A percentile compares a stretch with the other conserved stretches of the same genome.
Conservation (phyloP, 2,888 invertebrate genomes). For the Helicoverpa assulta region DNA sequence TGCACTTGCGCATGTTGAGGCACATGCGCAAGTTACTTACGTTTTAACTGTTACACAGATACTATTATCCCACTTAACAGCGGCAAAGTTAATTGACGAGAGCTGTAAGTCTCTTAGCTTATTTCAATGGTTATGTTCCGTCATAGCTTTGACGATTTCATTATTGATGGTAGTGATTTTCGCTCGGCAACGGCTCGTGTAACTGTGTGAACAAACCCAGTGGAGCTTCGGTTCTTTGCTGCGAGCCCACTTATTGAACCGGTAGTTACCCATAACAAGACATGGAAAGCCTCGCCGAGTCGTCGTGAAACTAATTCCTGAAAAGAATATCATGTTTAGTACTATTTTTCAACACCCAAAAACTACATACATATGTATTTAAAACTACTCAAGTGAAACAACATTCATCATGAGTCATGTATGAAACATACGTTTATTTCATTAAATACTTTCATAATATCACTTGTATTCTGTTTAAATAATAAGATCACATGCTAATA, state of each 20-base stretch:
- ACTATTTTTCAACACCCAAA: background rate
- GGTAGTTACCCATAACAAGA: conserved; percentile 60
- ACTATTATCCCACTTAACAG: no score
- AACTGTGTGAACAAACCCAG: conserved; percentile 60
- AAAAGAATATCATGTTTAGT: background rate
- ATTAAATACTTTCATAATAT: background rate
- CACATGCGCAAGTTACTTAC: no score
- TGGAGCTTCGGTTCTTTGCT: conserved; percentile 47
- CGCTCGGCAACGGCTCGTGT: conserved; percentile 19
- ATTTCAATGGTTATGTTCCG: conserved; percentile 18
- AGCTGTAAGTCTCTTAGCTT: background rate
- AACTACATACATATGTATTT: no score
- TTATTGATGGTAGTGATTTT: conserved; percentile 19
- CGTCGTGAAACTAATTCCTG: conserved; percentile 18
- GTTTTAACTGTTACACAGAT: no score
- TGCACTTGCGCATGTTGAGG: no score
- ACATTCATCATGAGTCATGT: conserved; percentile 15
- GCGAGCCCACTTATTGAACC: conserved; percentile 60
- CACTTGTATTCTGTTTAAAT: conserved; percentile 2
- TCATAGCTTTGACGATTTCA: conserved; percentile 8
- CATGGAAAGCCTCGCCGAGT: conserved; percentile 11
- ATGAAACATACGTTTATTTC: conserved; percentile 5
- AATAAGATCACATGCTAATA: conserved; percentile 41
- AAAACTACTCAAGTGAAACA: no score
- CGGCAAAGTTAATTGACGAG: no score